These are phyloP conservation scores for Procambarus clarkii DNA, from an alignment of 1,140 invertebrate species.

Conservation along the genomic window DNA sequence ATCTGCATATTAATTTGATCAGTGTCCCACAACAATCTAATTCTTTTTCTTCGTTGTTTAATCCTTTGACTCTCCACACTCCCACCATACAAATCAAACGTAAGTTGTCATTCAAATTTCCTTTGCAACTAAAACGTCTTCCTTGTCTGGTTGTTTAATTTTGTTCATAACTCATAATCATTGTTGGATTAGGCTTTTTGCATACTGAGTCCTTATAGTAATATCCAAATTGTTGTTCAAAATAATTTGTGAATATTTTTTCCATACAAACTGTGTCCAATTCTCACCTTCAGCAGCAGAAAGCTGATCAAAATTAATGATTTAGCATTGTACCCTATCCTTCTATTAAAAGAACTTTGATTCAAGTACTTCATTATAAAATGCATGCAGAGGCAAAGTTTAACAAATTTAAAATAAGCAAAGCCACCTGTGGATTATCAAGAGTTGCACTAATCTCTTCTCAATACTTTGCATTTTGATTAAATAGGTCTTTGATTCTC, in stretches of 20 bases:
- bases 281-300: neutral
- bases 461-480: too few species aligned
- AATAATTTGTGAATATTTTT: neutral
- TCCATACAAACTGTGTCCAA: neutral
- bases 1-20: slow-evolving; percentile 19
- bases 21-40: slow-evolving; percentile 36
- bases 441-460: too few species aligned
- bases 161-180: slow-evolving; percentile 4
- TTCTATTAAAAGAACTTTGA: neutral
- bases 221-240: neutral
- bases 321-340: neutral
- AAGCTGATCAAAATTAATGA: neutral
- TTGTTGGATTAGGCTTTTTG: slow-evolving; percentile 29
- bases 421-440: too few species aligned
- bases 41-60: slow-evolving; percentile 40
- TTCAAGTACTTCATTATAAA: neutral
- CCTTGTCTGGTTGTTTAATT: slow-evolving; percentile 24
- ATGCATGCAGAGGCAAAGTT: neutral
- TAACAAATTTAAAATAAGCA: too few species aligned
- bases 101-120: slow-evolving; percentile 41
- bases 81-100: slow-evolving; percentile 47
- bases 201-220: neutral
- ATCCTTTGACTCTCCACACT: slow-evolving; percentile 47
- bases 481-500: too few species aligned
- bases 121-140: slow-evolving; percentile 33